These are phyloP conservation scores for Huso huso DNA, from an alignment of 2,797 vertebrate genomes.

Conservation along the genomic window DNA sequence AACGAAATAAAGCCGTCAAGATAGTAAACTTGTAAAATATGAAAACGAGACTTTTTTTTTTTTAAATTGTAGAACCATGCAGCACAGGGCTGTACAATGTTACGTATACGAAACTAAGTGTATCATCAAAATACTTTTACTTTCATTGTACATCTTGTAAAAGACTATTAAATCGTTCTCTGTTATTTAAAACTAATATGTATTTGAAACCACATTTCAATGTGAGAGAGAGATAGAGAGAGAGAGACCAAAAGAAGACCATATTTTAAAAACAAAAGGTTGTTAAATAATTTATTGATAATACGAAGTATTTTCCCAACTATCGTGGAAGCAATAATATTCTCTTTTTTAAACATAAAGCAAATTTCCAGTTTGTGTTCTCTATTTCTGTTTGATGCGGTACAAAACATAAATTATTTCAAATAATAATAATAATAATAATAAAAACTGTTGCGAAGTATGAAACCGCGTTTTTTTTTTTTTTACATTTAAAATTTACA, in stretches of 20 bases:
- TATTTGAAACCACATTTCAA: too few species aligned
- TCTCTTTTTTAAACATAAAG: slow-evolving; percentile 56
- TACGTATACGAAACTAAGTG: too few species aligned
- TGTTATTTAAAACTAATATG: too few species aligned
- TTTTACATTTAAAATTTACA: slow-evolving; percentile 27
- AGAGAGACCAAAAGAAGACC: slow-evolving; percentile 10
- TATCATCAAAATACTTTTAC: too few species aligned
- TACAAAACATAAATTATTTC: slow-evolving; percentile 46
- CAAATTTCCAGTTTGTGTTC: slow-evolving; percentile 38
- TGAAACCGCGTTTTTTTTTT: slow-evolving; percentile 47
- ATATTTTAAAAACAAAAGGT: slow-evolving; percentile 49
- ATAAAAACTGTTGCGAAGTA: slow-evolving; percentile 29
- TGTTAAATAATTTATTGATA: slow-evolving; percentile 99
- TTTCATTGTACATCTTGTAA: too few species aligned
- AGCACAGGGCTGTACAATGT: too few species aligned
- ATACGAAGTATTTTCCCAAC: slow-evolving; percentile 82
- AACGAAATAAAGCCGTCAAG: too few species aligned
- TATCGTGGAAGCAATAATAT: slow-evolving; percentile 61
- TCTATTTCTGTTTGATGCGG: slow-evolving; percentile 41
- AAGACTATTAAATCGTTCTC: too few species aligned
- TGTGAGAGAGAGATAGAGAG: too few species aligned
- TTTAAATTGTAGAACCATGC: too few species aligned
- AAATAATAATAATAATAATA: slow-evolving; percentile 25
- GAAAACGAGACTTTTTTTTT: too few species aligned
- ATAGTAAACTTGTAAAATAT: too few species aligned